A percentile compares a stretch with the other conserved stretches of the same genome.
Conservation (phyloP, 2,113 vertebrate species). For the Polyodon spathula region DNA sequence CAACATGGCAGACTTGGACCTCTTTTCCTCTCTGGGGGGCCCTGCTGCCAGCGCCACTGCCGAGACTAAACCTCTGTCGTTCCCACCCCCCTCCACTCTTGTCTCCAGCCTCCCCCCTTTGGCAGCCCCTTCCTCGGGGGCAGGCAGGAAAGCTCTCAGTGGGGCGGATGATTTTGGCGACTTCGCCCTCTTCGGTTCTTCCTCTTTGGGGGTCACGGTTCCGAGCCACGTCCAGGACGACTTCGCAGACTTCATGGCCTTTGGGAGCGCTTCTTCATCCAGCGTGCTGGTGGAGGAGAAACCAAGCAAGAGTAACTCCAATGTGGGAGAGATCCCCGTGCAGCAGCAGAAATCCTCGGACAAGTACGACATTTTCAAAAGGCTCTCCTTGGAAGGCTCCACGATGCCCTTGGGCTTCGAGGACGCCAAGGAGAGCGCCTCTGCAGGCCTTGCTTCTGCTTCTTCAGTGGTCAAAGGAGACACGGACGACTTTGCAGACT, state of each 20-base stretch:
- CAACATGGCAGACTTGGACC: constrained; percentile 83
- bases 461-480: constrained; percentile 62
- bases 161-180: constrained; percentile 81
- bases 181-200: constrained; percentile 82
- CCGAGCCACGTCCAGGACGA: constrained; percentile 74
- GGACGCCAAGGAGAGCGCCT: constrained; percentile 65
- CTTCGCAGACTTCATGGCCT: constrained; percentile 96
- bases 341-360: constrained; percentile 37
- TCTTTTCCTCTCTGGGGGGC: constrained; percentile 70
- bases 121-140: constrained; percentile 40
- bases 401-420: constrained; percentile 53
- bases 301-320: constrained; percentile 38
- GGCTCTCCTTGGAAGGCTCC: constrained; percentile 76
- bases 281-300: constrained; percentile 40
- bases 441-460: constrained; percentile 43
- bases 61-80: constrained; percentile 43
- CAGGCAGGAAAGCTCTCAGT: constrained; percentile 47
- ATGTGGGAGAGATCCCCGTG: constrained; percentile 30
- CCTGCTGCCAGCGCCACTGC: constrained; percentile 33
- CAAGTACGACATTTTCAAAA: constrained; percentile 85
- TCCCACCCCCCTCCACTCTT: constrained; percentile 31
- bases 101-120: constrained; percentile 37
- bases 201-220: constrained; percentile 43
- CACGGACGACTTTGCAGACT: constrained; percentile 83
- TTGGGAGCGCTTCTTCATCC: constrained; percentile 61